phyloP scores from a whole-genome alignment of 1,140 invertebrate species.

The Venturia canescens region DNA sequence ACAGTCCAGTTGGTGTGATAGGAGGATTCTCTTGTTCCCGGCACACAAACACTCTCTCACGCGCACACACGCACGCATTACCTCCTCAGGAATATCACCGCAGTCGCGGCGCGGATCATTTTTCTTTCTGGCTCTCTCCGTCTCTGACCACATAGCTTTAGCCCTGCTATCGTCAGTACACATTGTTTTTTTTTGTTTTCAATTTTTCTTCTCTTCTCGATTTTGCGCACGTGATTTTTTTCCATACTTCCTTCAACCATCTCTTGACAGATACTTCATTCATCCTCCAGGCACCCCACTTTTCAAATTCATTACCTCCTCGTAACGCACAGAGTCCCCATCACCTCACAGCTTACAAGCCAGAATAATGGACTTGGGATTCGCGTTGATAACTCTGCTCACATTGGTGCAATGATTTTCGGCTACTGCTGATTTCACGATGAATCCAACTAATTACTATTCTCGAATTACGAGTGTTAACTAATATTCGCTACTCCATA shows the following conservation, averaged over 20 bases:
- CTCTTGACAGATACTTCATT: conserved; percentile 13
- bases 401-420: neutral
- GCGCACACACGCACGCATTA: neutral
- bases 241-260: conserved; percentile 51
- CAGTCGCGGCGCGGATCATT: conserved; percentile 48
- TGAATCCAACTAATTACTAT: too few species aligned
- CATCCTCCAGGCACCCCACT: conserved; percentile 33
- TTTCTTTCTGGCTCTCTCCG: conserved; percentile 37
- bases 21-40: conserved; percentile 37
- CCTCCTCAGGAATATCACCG: conserved; percentile 48
- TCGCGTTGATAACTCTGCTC: neutral
- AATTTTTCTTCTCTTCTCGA: conserved; percentile 5
- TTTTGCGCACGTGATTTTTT: conserved; percentile 19
- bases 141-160: conserved; percentile 34
- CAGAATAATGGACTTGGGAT: conserved; percentile 22
- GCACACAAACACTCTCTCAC: conserved; percentile 36
- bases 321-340: neutral
- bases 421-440: too few species aligned
- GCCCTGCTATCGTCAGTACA: conserved; percentile 38
- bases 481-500: too few species aligned
- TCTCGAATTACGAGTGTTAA: too few species aligned
- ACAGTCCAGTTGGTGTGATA: conserved; percentile 59
- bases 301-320: conserved; percentile 6
- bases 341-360: neutral
- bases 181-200: neutral